Evolutionary conservation across 2,113 vertebrate genomes (phyloP), one percentile per base, ranked within the genome.

Genomic region (Stictonetta naevosa): DNA sequence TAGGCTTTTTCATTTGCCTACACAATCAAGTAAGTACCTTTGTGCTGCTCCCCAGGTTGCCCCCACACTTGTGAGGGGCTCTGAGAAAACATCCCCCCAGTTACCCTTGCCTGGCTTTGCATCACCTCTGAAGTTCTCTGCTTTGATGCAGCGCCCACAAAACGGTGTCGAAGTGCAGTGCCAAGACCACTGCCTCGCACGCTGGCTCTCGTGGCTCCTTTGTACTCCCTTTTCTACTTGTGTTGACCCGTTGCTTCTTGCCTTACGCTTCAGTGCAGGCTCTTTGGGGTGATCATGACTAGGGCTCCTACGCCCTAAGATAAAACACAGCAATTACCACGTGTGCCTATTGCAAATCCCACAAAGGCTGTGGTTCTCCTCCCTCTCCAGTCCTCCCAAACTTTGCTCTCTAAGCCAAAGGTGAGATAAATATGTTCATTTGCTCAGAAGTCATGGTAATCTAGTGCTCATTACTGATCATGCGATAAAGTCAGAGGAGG

Each of bases 141-240:
- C 96, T 97, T 96, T 96, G 94, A 95, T 90, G 91, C 10, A 38
- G 82, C 59, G 85, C 95, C 90, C 84, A 87, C 55, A 88, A 63
- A 95, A 90, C 0, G 0, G 71, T 93, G 87, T 94, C 93, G 90
- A 87, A 92, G 86, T 55, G 91, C 81, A 84, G 74, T 34, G 91
- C 89, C 93, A 95, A 96, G 90, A 95, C 90, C 84, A 90, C 82
- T 95, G 93, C 83, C 71, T 94, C 0, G 0, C 87, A 93, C 9
- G 1, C 53, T 50, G 89, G 67, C 71, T 95, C 78, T 89, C 46
- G 83, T 75, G 73, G 10, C 2, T 80, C 84, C 94, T 95, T 96
- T 96, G 93, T 95, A 94, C 94, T 95, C 87, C 75, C 67, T 90
- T 53, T 69, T 81, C 87, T 91, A 56, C 90, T 84, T 94, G 90